phyloP scores from a whole-genome alignment of 1,140 invertebrate species.

The Carcinoscorpius rotundicauda region DNA sequence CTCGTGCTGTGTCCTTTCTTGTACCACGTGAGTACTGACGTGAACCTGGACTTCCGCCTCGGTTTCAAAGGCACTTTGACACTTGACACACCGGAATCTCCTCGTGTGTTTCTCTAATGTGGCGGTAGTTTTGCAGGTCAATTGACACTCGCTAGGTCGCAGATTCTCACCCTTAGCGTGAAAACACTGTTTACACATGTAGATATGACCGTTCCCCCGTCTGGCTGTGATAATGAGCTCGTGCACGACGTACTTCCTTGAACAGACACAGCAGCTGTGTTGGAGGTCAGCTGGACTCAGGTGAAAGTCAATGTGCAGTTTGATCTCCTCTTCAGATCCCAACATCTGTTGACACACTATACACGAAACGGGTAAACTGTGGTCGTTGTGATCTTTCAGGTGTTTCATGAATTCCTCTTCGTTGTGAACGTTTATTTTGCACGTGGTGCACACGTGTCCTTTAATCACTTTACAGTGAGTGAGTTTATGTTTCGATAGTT shows the following conservation, averaged over 20 bases:
- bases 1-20: slow-evolving; percentile 44
- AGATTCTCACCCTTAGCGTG: slow-evolving; percentile 32
- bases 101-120: slow-evolving; percentile 44
- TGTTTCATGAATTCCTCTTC: slow-evolving; percentile 29
- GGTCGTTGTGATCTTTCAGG: slow-evolving; percentile 47
- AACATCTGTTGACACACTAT: slow-evolving; percentile 79
- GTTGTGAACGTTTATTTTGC: slow-evolving; percentile 3
- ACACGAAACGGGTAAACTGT: slow-evolving; percentile 55
- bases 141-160: slow-evolving; percentile 42
- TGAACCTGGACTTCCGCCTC: slow-evolving; percentile 54
- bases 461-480: slow-evolving; percentile 66
- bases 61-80: slow-evolving; percentile 50
- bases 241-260: slow-evolving; percentile 34
- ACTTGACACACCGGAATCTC: slow-evolving; percentile 55
- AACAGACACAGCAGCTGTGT: slow-evolving; percentile 44
- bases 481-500: slow-evolving; percentile 81
- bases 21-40: slow-evolving; percentile 43
- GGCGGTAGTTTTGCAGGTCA: slow-evolving; percentile 42
- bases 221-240: slow-evolving; percentile 29
- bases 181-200: slow-evolving; percentile 51
- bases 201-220: slow-evolving; percentile 27
- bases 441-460: slow-evolving; percentile 17
- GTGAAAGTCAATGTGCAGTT: slow-evolving; percentile 71
- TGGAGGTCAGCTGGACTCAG: slow-evolving; percentile 37
- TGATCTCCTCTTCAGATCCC: slow-evolving; percentile 74